Evolutionary conservation across 2,888 invertebrate species (phyloP), one percentile per base, ranked within the genome.

Genomic region (Parthenolecanium corni): DNA sequence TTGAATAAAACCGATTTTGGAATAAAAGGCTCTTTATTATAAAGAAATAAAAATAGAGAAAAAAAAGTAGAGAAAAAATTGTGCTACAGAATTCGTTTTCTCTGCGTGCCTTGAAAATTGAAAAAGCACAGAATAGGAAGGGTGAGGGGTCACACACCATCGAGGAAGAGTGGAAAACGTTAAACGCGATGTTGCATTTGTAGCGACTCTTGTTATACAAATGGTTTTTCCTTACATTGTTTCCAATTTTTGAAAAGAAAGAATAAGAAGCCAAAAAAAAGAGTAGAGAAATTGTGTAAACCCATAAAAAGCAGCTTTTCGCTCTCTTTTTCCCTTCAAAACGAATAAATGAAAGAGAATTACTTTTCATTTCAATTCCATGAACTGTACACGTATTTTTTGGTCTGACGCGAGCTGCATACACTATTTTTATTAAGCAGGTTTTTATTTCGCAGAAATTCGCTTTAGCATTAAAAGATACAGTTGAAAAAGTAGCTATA

Each of bases 181-280:
- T 57, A 57, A n/a, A 57, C 57, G 57, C 57, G 57, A 44, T 57
- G 57, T 57, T 57, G 57, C 57, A 57, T 57, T 57, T 57, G 57
- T 57, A 57, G 57, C 31, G 57, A 57, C 57, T 57, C 57, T 57
- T 57, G 57, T 57, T 57, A 57, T 57, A 57, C 57, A 57, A 57
- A 57, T 57, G 57, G 57, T 57, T 57, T 57, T 57, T 46, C 57
- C 57, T 57, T 25, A 57, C 57, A 57, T 57, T 57, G 57, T 57
- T 57, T 57, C 57, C 57, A 57, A 57, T 57, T 57, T 44, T 31
- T 57, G 31, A 31, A 31, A 31, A 31, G 31, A 31, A 31, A 6
- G 9, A 31, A 31, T 6, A 31, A n/a, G n/a, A n/a, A n/a, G n/a
- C n/a, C n/a, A n/a, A 31, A 31, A 31, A 31, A 31, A 31, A 31